These are phyloP conservation scores for Bubo blakistoni DNA, from an alignment of 2,113 vertebrate species.

Conservation along the genomic window DNA sequence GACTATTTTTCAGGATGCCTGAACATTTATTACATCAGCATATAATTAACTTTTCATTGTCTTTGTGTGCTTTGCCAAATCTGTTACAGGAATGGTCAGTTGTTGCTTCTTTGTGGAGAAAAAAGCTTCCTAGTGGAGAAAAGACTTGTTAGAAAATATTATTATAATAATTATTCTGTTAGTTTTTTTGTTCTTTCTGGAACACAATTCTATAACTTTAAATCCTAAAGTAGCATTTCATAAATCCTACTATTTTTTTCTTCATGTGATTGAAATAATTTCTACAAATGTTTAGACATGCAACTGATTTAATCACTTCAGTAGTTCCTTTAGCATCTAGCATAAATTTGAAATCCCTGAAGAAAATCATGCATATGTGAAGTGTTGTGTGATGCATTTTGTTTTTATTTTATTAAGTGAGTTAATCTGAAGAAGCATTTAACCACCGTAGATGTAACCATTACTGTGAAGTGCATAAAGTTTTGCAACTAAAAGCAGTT, in stretches of 20 bases:
- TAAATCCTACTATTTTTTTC: background rate
- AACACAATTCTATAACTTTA: background rate
- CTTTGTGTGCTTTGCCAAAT: background rate
- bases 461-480: background rate
- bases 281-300: background rate
- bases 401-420: background rate
- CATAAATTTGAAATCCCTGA: background rate
- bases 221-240: background rate
- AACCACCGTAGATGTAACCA: background rate
- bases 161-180: background rate
- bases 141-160: background rate
- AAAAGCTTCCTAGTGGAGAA: background rate
- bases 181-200: background rate
- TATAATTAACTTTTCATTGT: constrained; percentile 52
- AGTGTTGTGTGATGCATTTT: background rate
- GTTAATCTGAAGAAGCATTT: background rate
- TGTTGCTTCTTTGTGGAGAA: background rate
- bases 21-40: constrained; percentile 36
- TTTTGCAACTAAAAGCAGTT: background rate
- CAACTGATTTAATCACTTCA: background rate
- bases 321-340: background rate
- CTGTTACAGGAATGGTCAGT: constrained; percentile 5
- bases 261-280: background rate
- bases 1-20: constrained; percentile 34
- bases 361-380: background rate